Evolutionary conservation across 2,888 invertebrate genomes (phyloP).

Genomic region (Sepiola atlantica): DNA sequence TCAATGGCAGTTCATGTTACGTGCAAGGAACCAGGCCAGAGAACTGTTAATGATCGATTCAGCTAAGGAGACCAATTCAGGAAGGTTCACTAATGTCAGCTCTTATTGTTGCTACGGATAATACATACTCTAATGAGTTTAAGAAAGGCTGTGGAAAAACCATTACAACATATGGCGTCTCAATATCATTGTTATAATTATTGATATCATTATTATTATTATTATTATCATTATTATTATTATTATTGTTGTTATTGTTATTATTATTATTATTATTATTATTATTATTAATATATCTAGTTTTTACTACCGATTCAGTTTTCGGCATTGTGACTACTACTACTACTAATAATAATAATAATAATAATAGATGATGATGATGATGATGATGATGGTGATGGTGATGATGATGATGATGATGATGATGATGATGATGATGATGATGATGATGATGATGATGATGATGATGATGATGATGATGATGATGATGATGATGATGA

Average conservation of each 20-base stretch:
- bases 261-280: not conserved
- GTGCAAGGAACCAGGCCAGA: not conserved
- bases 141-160: not conserved
- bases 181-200: not conserved
- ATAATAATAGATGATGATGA: too few relatives aligned
- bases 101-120: not conserved
- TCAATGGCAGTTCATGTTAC: not conserved
- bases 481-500: too few relatives aligned
- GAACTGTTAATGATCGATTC: conserved; percentile 32
- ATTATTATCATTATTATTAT: too few relatives aligned
- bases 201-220: not conserved
- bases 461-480: too few relatives aligned
- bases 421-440: too few relatives aligned
- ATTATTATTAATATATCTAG: too few relatives aligned
- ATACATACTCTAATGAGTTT: conserved; percentile 8
- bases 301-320: too few relatives aligned
- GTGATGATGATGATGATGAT: too few relatives aligned
- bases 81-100: not conserved
- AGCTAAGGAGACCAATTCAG: not conserved
- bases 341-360: too few relatives aligned
- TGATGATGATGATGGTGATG: too few relatives aligned
- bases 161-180: not conserved
- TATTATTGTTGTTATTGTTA: not conserved
- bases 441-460: too few relatives aligned
- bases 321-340: too few relatives aligned